phyloP scores from a whole-genome alignment of 2,888 invertebrate genomes.

The Acanthococcus lagerstroemiae region DNA sequence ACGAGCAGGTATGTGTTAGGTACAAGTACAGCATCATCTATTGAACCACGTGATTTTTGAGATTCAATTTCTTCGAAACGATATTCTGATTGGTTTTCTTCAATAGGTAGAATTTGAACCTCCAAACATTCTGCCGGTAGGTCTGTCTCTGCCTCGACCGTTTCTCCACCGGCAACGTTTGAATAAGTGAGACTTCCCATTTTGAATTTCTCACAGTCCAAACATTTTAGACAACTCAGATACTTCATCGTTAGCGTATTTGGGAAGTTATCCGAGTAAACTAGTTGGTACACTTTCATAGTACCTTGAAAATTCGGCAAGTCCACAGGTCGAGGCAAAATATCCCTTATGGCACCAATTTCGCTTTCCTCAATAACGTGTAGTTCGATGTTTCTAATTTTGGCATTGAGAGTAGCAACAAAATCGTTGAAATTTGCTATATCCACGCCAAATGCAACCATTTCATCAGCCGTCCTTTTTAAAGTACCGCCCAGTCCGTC shows the following conservation, averaged over 20 bases:
- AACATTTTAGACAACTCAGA: not conserved
- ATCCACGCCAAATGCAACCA: constrained; percentile 33
- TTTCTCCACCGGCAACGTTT: too few relatives aligned
- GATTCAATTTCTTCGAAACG: too few relatives aligned
- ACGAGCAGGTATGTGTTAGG: too few relatives aligned
- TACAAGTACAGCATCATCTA: too few relatives aligned
- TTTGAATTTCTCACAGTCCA: not conserved
- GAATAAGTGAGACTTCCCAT: constrained; percentile 10
- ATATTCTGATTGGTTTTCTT: too few relatives aligned
- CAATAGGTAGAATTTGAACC: too few relatives aligned
- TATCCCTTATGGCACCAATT: not conserved
- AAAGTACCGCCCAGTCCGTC: constrained; percentile 39
- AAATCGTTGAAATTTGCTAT: constrained; percentile 20
- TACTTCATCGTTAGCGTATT: constrained; percentile 1
- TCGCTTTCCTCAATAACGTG: not conserved
- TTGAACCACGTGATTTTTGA: too few relatives aligned
- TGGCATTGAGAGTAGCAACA: not conserved
- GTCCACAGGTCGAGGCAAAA: not conserved
- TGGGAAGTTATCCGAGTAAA: not conserved
- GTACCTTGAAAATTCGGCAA: not conserved
- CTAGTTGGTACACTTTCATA: not conserved
- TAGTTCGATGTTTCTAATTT: not conserved
- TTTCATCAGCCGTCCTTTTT: constrained; percentile 38
- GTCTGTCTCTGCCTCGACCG: too few relatives aligned
- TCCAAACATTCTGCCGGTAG: too few relatives aligned